Percentiles rank a stretch among this genome's conserved stretches.
These are phyloP conservation scores for Hypotaenidia okinawae DNA, from an alignment of 2,797 vertebrate genomes.

Conservation along the genomic window DNA sequence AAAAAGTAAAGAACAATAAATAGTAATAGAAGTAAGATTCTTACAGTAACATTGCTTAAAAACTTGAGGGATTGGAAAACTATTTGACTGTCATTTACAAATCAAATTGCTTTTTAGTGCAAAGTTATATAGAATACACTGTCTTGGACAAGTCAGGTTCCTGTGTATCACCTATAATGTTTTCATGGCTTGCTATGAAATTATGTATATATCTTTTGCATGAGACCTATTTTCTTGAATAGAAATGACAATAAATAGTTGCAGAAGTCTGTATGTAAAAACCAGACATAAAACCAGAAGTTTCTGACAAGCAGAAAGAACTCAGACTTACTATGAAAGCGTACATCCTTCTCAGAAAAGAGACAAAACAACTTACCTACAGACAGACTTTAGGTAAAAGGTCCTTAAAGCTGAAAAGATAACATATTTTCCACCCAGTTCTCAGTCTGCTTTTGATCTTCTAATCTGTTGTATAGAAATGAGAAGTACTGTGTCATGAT, in stretches of 20 bases:
- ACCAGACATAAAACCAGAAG: background rate
- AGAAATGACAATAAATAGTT: background rate
- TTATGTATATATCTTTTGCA: background rate
- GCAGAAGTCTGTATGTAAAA: background rate
- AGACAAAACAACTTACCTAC: background rate
- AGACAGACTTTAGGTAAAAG: background rate
- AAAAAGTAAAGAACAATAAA: background rate
- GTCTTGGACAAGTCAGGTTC: background rate
- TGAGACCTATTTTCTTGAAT: background rate
- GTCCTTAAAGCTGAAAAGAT: background rate
- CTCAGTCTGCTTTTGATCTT: background rate
- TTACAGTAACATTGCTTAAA: background rate
- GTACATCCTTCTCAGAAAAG: background rate
- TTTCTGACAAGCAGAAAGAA: background rate
- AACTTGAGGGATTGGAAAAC: background rate
- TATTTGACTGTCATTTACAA: background rate
- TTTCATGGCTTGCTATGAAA: background rate
- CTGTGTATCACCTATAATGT: background rate
- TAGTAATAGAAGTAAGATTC: background rate
- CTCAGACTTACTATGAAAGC: background rate
- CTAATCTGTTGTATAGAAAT: background rate
- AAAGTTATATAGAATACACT: background rate
- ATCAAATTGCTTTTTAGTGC: background rate
- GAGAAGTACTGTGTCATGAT: background rate
- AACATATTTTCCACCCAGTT: background rate